Evolutionary conservation across 2,797 vertebrate genomes (phyloP).

Genomic region (Eremophila alpestris): DNA sequence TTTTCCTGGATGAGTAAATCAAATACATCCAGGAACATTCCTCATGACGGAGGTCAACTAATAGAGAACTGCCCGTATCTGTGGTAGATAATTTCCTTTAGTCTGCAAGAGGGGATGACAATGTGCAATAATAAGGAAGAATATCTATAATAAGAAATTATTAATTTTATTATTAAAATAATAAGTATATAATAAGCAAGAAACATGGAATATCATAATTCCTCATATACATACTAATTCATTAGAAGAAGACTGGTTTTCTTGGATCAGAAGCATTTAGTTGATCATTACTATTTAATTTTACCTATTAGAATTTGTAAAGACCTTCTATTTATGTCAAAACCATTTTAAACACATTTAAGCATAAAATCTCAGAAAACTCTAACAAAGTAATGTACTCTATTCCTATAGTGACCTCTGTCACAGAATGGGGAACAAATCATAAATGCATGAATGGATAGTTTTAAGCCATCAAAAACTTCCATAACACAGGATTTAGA

Average conservation of each 20-base stretch:
- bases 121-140: background rate
- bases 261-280: background rate
- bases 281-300: background rate
- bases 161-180: background rate
- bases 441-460: background rate
- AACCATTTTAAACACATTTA: background rate
- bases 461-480: background rate
- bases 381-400: background rate
- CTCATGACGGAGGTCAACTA: background rate
- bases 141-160: background rate
- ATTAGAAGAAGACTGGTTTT: background rate
- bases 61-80: background rate
- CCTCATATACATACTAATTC: background rate
- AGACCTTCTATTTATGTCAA: background rate
- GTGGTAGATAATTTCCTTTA: background rate
- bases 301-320: background rate
- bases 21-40: background rate
- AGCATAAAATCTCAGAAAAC: background rate
- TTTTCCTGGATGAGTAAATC: background rate
- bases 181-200: background rate
- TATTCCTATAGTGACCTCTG: background rate
- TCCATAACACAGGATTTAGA: background rate
- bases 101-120: rapidly evolving
- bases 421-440: background rate
- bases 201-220: background rate